Conservation (phyloP, 2,797 vertebrate species). For the Prunella strophiata region DNA sequence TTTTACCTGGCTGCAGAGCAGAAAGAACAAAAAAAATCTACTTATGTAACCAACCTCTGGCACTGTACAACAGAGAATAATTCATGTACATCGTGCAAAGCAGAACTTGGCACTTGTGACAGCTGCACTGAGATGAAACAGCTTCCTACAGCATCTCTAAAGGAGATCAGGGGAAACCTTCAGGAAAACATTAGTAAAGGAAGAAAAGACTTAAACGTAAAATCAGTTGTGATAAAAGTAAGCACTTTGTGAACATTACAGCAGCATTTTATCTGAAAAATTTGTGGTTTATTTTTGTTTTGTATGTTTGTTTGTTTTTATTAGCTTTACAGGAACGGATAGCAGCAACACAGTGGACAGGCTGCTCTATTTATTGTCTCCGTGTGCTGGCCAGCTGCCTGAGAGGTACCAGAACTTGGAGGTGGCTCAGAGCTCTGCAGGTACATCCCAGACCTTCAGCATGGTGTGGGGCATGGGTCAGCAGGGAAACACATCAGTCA, state of each 20-base stretch:
- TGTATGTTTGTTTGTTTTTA: not conserved
- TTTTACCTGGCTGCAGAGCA: not conserved
- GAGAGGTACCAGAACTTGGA: not conserved
- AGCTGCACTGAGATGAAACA: not conserved
- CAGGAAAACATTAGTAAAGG: not conserved
- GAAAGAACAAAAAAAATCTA: not conserved
- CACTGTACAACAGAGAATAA: not conserved
- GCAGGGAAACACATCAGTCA: not conserved
- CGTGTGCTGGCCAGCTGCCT: not conserved
- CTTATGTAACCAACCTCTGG: not conserved
- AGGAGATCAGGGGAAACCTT: not conserved
- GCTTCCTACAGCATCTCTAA: not conserved
- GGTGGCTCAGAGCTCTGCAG: not conserved
- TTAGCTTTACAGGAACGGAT: not conserved
- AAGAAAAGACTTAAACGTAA: not conserved
- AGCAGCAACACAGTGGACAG: not conserved
- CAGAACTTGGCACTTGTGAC: not conserved
- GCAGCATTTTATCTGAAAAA: not conserved
- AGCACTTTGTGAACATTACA: not conserved
- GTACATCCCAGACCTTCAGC: not conserved
- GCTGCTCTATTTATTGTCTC: not conserved
- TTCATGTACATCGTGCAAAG: not conserved
- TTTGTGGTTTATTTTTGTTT: accelerated
- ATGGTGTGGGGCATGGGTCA: not conserved
- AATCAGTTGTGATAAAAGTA: not conserved